A percentile compares a stretch with the other conserved stretches of the same genome.
Evolutionary conservation across 2,797 vertebrate species (phyloP).

Genomic region (Lagocephalus sceleratus): DNA sequence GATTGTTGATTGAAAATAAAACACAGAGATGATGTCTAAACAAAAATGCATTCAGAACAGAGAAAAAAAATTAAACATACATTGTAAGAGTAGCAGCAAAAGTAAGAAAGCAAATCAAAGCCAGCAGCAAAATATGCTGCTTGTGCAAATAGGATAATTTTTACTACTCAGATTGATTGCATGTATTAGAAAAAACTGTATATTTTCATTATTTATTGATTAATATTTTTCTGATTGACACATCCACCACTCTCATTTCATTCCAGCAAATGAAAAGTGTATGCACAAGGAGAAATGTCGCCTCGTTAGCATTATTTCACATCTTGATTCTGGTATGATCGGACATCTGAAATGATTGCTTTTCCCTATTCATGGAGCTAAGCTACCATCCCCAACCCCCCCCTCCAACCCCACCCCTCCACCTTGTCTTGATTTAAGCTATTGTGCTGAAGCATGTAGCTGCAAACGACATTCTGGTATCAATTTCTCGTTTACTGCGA

Average conservation of each 20-base stretch:
- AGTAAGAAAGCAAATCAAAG: too few species aligned
- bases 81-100: too few species aligned
- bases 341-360: background rate
- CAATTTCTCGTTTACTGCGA: background rate
- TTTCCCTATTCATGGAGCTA: background rate
- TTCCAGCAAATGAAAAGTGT: background rate
- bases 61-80: background rate
- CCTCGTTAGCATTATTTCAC: background rate
- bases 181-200: too few species aligned
- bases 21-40: background rate
- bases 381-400: background rate
- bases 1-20: too few species aligned
- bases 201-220: too few species aligned
- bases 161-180: too few species aligned
- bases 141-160: background rate
- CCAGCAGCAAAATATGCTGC: too few species aligned
- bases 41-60: background rate
- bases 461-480: background rate
- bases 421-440: slow-evolving; percentile 5
- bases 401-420: background rate
- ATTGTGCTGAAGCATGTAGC: background rate
- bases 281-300: background rate
- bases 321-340: background rate
- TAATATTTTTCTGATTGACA: background rate
- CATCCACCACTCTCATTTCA: background rate